Evolutionary conservation across 1,140 invertebrate genomes (phyloP).

Genomic region (Ceratitis capitata): DNA sequence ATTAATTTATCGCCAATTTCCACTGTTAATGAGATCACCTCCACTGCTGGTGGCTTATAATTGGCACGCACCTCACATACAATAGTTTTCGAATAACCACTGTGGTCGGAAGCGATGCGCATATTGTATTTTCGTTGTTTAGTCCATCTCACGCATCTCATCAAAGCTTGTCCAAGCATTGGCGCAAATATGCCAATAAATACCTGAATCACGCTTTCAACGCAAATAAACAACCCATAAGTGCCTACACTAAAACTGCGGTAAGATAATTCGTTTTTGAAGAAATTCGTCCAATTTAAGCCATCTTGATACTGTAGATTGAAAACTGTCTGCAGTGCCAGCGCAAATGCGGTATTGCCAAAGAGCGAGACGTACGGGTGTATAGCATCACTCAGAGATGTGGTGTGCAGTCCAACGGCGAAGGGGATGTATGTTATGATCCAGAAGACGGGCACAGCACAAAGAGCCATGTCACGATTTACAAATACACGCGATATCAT

Average conservation of each 20-base stretch:
- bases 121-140: background rate
- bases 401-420: conserved; percentile 45
- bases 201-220: background rate
- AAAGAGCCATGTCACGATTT: conserved; percentile 43
- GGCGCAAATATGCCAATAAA: conserved; percentile 10
- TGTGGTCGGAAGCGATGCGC: background rate
- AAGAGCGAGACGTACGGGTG: conserved; percentile 41
- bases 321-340: conserved; percentile 44
- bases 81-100: background rate
- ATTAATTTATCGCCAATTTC: conserved; percentile 51
- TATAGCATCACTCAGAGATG: background rate
- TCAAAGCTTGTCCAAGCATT: background rate
- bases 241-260: background rate
- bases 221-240: background rate
- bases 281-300: background rate
- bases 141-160: background rate
- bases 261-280: background rate
- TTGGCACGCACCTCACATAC: background rate
- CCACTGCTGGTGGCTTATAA: background rate
- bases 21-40: background rate
- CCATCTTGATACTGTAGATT: conserved; percentile 44
- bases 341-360: conserved; percentile 48
- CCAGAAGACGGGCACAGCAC: conserved; percentile 48
- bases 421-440: conserved; percentile 49
- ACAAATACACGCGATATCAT: conserved; percentile 52